Evolutionary conservation across 2,797 vertebrate genomes (phyloP), one percentile per base, ranked within the genome.

Genomic region (Sebastes matsubarae): DNA sequence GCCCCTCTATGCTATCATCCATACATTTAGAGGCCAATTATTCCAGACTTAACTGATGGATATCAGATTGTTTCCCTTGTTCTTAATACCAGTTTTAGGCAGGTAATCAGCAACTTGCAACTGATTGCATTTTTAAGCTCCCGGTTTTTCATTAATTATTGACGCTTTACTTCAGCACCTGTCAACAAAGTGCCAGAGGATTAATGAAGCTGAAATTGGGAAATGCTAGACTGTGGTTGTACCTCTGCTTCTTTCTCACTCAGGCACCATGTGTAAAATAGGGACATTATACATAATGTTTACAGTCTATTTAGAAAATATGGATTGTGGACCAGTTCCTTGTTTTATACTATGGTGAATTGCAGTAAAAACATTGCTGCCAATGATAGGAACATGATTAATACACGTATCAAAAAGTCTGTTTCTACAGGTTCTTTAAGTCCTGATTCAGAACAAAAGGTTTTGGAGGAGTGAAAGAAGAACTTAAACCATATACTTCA

Each of bases 81-180:
- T 74, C 64, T 46, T 68, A 36, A n/a, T 63, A 24, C 25, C 61
- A 58, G 27, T 69, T 76, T 70, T 46, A 32, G 60, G 59, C 77
- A 84, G 75, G 68, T 87, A 76, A 84, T 88, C 68, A 76, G 59
- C 68, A 83, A 79, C 25, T 68, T 73, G 1, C 9, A 80, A 74
- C 25, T 65, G 59, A 79, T 75, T 85, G 54, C 52, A 2, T 75
- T 75, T 87, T 79, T 38, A 81, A 74, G 27, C 74, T 61, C 66
- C 54, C 63, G 14, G 52, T 67, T 75, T 79, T 72, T 80, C 61
- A 65, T 82, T 71, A 61, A 84, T 74, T 87, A 80, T 83, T 59
- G 25, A 83, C 61, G 55, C 55, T 71, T 61, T 61, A 22, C 65
- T 76, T 73, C 27, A 68, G 11, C 30, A 72, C 59, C 34, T 83